A percentile compares a stretch with the other conserved stretches of the same genome.
Conservation (phyloP, 2,797 vertebrate genomes). For the Ammospiza maritima region DNA sequence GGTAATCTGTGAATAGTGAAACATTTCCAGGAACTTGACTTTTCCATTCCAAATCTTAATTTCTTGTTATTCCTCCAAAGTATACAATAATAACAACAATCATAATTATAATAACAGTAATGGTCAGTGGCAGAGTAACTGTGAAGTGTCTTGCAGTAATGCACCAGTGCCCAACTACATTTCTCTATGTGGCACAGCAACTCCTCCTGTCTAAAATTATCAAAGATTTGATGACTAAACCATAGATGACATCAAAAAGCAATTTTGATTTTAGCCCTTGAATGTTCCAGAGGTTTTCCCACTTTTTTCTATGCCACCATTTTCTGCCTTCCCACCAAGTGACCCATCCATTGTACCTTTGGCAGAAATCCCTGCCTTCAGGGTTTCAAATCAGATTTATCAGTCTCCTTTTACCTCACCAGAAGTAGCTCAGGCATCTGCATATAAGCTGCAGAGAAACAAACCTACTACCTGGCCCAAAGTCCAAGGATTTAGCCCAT, state of each 20-base stretch:
- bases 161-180: neutral
- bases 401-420: neutral
- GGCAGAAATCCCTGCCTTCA: neutral
- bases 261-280: neutral
- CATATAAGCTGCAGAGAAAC: neutral
- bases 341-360: neutral
- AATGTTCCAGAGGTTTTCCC: neutral
- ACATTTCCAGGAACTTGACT: constrained; percentile 20
- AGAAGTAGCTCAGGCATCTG: neutral
- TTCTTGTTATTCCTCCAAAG: neutral
- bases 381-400: neutral
- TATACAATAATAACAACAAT: neutral
- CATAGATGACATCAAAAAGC: neutral
- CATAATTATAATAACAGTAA: neutral
- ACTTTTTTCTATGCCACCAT: neutral
- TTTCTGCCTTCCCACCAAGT: neutral
- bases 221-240: neutral
- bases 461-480: neutral
- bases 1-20: constrained; percentile 1
- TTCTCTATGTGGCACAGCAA: neutral
- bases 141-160: neutral
- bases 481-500: constrained; percentile 46
- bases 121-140: neutral
- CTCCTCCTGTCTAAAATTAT: neutral
- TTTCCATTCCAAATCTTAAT: neutral